phyloP scores from a whole-genome alignment of 35 echinoderm and acorn worm species.

The Strongylocentrotus purpuratus region DNA sequence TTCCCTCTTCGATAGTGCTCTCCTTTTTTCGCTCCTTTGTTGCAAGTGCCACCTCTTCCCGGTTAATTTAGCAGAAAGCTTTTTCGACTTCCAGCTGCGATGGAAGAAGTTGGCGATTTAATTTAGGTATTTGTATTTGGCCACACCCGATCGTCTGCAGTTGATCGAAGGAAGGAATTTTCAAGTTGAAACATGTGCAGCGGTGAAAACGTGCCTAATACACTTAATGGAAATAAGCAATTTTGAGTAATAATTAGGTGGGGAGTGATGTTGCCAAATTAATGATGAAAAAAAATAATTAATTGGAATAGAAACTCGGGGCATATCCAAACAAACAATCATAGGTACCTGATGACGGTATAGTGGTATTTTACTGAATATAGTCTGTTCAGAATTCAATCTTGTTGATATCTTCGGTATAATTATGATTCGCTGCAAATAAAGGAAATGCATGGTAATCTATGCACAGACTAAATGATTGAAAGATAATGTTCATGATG shows the following conservation, averaged over 20 bases:
- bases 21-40: background rate
- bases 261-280: slow-evolving; percentile 17
- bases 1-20: background rate
- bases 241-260: slow-evolving; percentile 30
- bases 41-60: background rate
- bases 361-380: background rate
- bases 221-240: slow-evolving; percentile 10
- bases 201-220: background rate
- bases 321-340: background rate
- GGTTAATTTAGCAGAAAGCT: slow-evolving; percentile 35
- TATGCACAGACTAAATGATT: no score
- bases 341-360: background rate
- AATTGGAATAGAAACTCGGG: background rate
- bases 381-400: background rate
- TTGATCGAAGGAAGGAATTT: background rate
- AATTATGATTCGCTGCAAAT: no score
- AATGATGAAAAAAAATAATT: slow-evolving; percentile 14
- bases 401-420: no score
- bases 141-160: background rate
- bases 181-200: background rate
- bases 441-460: no score
- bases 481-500: no score
- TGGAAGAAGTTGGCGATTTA: slow-evolving; percentile 26
- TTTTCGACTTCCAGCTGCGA: slow-evolving; percentile 7
- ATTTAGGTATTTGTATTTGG: slow-evolving; percentile 23